Conservation (phyloP, 2,113 vertebrate species). For the Conger conger region DNA sequence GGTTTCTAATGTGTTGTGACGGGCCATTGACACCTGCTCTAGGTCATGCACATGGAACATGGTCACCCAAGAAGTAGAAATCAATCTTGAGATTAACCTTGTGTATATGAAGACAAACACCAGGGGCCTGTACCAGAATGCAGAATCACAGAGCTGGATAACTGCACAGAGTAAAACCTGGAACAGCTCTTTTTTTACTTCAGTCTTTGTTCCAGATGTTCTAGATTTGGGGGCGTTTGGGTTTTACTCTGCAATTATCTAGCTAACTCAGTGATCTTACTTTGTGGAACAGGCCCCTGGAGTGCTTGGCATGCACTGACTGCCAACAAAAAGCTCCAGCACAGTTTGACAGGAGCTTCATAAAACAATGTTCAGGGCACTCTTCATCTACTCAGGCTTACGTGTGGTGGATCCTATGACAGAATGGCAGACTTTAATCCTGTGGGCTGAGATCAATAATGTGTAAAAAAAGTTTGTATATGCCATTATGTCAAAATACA, state of each 20-base stretch:
- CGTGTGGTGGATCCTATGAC: background rate
- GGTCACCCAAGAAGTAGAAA: background rate
- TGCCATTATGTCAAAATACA: background rate
- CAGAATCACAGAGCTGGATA: too few species aligned
- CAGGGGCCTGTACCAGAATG: too few species aligned
- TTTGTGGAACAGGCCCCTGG: too few species aligned
- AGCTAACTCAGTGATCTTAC: too few species aligned
- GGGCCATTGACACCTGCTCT: slow-evolving; percentile 28
- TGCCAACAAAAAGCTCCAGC: background rate
- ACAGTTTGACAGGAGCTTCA: background rate
- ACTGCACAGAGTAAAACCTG: too few species aligned
- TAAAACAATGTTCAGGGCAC: background rate
- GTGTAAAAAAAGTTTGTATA: background rate
- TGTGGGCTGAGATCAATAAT: background rate
- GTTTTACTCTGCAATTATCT: too few species aligned
- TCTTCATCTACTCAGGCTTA: background rate
- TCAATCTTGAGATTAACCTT: background rate
- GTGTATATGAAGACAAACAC: background rate
- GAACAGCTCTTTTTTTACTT: too few species aligned
- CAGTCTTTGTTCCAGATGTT: too few species aligned
- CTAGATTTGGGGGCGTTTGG: too few species aligned
- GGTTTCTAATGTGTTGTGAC: background rate
- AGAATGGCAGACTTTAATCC: background rate
- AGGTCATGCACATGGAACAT: slow-evolving; percentile 27
- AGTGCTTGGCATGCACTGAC: background rate